Percentiles rank a stretch among this genome's conserved stretches.
These are phyloP conservation scores for Hofmannophila pseudospretella DNA, from an alignment of 2,888 invertebrate genomes.

Conservation along the genomic window DNA sequence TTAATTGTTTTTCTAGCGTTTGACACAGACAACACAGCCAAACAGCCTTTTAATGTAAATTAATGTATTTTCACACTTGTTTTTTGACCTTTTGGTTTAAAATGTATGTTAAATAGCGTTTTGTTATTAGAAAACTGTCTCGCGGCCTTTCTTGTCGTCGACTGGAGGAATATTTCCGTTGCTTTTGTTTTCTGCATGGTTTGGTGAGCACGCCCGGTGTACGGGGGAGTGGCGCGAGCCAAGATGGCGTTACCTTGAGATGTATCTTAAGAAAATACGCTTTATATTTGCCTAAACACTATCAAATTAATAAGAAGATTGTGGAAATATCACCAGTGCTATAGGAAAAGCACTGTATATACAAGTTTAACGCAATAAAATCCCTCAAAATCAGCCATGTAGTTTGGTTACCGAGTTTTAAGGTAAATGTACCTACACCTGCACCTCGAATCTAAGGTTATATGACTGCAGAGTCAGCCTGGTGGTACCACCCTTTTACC, in stretches of 20 bases:
- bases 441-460: too few relatives aligned
- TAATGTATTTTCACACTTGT: neutral
- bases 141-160: slow-evolving; percentile 60
- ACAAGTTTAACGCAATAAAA: too few relatives aligned
- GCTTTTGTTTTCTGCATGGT: slow-evolving; percentile 71
- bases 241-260: slow-evolving; percentile 24
- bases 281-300: too few relatives aligned
- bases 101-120: slow-evolving; percentile 7
- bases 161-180: slow-evolving; percentile 67
- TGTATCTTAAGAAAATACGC: too few relatives aligned
- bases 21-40: neutral
- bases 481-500: too few relatives aligned
- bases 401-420: too few relatives aligned
- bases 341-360: too few relatives aligned
- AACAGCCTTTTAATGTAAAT: neutral
- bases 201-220: slow-evolving; percentile 54
- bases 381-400: too few relatives aligned
- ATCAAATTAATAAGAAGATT: too few relatives aligned
- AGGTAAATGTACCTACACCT: too few relatives aligned
- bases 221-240: slow-evolving; percentile 51
- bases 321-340: too few relatives aligned
- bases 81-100: slow-evolving; percentile 4
- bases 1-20: slow-evolving; percentile 16
- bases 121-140: slow-evolving; percentile 50
- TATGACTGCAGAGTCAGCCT: too few relatives aligned